These are phyloP conservation scores for Diarsia mendica DNA, from an alignment of 2,888 invertebrate species.

Conservation along the genomic window DNA sequence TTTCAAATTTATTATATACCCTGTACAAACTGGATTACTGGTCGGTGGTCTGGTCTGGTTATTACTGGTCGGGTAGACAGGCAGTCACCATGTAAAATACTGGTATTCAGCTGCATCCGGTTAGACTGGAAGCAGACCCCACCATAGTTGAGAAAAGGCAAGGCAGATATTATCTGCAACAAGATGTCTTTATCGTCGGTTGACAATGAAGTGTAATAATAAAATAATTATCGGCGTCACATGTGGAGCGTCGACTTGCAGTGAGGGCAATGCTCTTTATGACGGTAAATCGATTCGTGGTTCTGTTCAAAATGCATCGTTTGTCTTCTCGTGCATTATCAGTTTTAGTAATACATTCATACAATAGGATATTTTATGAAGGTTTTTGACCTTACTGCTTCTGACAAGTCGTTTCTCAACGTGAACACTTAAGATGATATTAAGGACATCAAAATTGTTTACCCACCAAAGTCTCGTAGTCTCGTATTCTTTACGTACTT, in stretches of 20 bases:
- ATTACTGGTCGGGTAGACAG: not conserved
- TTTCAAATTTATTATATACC: not conserved
- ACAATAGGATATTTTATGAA: slow-evolving; percentile 73
- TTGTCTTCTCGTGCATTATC: slow-evolving; percentile 75
- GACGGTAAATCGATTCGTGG: slow-evolving; percentile 79
- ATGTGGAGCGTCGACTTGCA: slow-evolving; percentile 73
- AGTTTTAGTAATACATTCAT: slow-evolving; percentile 71
- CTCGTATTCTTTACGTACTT: slow-evolving; percentile 18
- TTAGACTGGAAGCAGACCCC: not conserved
- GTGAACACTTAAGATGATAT: slow-evolving; percentile 52
- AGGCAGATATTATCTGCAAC: slow-evolving; percentile 43
- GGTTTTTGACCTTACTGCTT: slow-evolving; percentile 67
- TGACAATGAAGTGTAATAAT: slow-evolving; percentile 73
- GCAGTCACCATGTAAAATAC: not conserved
- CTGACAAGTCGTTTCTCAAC: slow-evolving; percentile 59
- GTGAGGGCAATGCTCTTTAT: slow-evolving; percentile 76
- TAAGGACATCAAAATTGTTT: slow-evolving; percentile 45
- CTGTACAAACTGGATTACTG: not conserved
- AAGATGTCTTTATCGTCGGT: slow-evolving; percentile 64
- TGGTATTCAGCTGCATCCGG: not conserved
- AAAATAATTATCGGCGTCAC: slow-evolving; percentile 73
- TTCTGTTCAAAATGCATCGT: slow-evolving; percentile 75
- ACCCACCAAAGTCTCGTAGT: slow-evolving; percentile 32
- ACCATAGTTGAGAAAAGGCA: not conserved
- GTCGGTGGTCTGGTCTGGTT: no score